phyloP scores from a whole-genome alignment of 2,797 vertebrate genomes.

The Gymnodraco acuticeps region DNA sequence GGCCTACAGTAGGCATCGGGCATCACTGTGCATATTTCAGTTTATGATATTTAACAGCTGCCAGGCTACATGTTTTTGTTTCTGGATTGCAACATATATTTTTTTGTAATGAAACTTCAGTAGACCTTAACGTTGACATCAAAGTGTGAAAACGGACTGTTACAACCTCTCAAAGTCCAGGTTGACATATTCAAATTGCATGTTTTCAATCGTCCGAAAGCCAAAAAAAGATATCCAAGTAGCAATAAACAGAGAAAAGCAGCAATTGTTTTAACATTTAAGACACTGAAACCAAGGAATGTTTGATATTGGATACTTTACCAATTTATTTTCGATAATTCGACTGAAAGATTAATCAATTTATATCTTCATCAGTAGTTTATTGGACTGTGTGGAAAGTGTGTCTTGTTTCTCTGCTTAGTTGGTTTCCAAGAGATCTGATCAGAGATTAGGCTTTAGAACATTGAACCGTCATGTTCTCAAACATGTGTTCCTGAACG shows the following conservation, averaged over 20 bases:
- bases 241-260: neutral
- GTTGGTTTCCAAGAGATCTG: constrained; percentile 8
- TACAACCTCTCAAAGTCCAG: neutral
- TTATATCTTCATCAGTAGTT: neutral
- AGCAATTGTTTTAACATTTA: neutral
- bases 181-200: neutral
- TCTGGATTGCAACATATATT: neutral
- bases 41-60: neutral
- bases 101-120: neutral
- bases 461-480: neutral
- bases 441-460: neutral
- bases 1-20: neutral
- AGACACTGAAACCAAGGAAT: neutral
- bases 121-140: too few species aligned
- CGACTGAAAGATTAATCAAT: neutral
- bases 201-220: neutral
- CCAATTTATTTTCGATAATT: neutral
- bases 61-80: neutral
- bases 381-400: neutral
- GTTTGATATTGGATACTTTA: neutral
- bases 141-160: neutral
- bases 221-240: neutral
- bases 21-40: neutral
- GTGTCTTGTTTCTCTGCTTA: neutral
- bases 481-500: neutral